Conservation (phyloP, 2,888 invertebrate species). For the Polyommatus iphigenia region DNA sequence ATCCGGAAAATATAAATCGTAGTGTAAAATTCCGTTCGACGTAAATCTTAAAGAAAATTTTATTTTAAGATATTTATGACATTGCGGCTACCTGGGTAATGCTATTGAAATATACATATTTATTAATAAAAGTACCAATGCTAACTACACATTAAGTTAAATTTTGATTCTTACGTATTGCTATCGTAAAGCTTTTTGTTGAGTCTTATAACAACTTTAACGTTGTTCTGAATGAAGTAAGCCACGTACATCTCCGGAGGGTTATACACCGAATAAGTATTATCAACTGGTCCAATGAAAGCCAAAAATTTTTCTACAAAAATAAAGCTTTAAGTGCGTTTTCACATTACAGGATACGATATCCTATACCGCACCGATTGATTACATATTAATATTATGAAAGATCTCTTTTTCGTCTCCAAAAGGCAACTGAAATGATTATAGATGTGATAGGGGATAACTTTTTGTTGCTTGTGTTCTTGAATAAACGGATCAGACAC, state of each 20-base stretch:
- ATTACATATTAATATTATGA: too few relatives aligned
- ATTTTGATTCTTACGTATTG: slow-evolving; percentile 72
- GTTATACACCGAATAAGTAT: slow-evolving; percentile 79
- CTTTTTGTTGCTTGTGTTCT: too few relatives aligned
- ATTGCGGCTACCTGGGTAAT: neutral
- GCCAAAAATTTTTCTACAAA: slow-evolving; percentile 87
- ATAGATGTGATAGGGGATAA: too few relatives aligned
- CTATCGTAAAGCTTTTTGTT: slow-evolving; percentile 92
- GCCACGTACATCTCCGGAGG: slow-evolving; percentile 91
- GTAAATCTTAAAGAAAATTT: slow-evolving; percentile 53
- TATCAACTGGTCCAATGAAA: slow-evolving; percentile 89
- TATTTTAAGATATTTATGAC: neutral
- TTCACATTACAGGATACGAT: neutral
- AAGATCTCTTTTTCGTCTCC: too few relatives aligned
- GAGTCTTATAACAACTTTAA: slow-evolving; percentile 89
- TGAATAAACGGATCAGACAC: too few relatives aligned
- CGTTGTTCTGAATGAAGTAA: slow-evolving; percentile 90
- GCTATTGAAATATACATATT: neutral
- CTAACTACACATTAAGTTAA: neutral
- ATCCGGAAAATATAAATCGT: slow-evolving; percentile 93
- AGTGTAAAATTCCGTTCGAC: slow-evolving; percentile 89
- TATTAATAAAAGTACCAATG: neutral
- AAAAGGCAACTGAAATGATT: too few relatives aligned
- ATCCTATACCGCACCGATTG: too few relatives aligned
- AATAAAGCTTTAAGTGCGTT: slow-evolving; percentile 31